Evolutionary conservation across 2,888 invertebrate genomes (phyloP), one percentile per base, ranked within the genome.

Genomic region (Ditylenchus weischeri): DNA sequence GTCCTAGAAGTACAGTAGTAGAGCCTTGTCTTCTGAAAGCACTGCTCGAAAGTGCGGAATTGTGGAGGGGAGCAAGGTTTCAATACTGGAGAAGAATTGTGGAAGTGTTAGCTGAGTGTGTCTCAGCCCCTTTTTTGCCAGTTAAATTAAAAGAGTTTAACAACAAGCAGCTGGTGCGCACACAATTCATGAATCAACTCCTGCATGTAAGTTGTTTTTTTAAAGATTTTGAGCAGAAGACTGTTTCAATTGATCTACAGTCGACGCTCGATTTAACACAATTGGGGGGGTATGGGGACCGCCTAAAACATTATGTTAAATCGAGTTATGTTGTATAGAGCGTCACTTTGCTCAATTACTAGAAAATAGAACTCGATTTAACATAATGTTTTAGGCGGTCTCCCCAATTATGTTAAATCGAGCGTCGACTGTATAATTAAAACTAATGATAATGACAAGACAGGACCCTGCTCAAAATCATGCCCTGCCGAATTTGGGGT

Each of bases 41-140:
- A 18, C 21, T 73, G 7, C 23, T 68, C 4, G 36, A 51, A 38
- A 62, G 49, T 43, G 29, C 73, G 13, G 68, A 69, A 15, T 60
- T 73, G 10, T 73, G 73, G 71, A 67, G 60, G 49, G 68, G 64
- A n/a, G 38, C 50, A 13, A n/a, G 58, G 11, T 72, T 72, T 59
- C 48, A 19, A 19, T 73, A 61, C 29, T 72, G 73, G 73, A 43
- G 29, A 6, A 57, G 63, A 13, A 36, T 72, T 19, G n/a, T 70
- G 3, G 36, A 23, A 23, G 13, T 72, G 35, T n/a, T 62, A 21
- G 36, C 66, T 23, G 50, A 66, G n/a, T 61, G 21, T 54, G 10
- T 66, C 6, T 62, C 62, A 18, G 19, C 15, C 11, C 6, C n/a
- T 5, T 13, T n/a, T 13, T 38, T 60, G 29, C 65, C 65, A 29